These are phyloP conservation scores for Acyrthosiphon pisum DNA, from an alignment of 1,140 invertebrate species.

Conservation along the genomic window DNA sequence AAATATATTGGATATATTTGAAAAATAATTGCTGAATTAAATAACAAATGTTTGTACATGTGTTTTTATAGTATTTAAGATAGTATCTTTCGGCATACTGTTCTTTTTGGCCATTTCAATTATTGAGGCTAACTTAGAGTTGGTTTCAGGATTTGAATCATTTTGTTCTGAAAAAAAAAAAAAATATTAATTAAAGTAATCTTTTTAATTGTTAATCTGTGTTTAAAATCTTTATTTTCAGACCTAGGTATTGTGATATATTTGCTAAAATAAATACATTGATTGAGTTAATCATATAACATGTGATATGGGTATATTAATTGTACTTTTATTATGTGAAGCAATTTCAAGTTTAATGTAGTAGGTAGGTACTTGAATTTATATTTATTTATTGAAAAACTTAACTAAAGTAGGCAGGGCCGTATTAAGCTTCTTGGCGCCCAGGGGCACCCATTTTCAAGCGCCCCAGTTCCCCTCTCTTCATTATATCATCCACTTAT, in stretches of 20 bases:
- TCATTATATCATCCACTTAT: too few relatives aligned
- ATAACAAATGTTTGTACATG: not conserved
- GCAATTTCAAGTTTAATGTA: not conserved
- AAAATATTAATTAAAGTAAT: not conserved
- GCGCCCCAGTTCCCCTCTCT: too few relatives aligned
- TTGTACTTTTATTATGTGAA: not conserved
- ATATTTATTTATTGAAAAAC: not conserved
- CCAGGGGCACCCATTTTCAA: too few relatives aligned
- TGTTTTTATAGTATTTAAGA: conserved; percentile 68
- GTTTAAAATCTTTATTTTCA: not conserved
- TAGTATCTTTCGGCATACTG: conserved; percentile 69
- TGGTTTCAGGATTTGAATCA: conserved; percentile 66
- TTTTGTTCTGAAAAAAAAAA: conserved; percentile 35
- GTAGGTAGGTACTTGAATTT: not conserved
- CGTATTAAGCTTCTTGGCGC: too few relatives aligned
- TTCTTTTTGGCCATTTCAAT: conserved; percentile 69
- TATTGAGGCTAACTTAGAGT: conserved; percentile 66
- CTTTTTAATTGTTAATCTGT: too few relatives aligned
- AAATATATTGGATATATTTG: not conserved
- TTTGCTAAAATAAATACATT: not conserved
- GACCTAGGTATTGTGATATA: not conserved
- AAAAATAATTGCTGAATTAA: not conserved
- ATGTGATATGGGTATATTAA: not conserved
- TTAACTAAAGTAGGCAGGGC: not conserved
- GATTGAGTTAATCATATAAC: not conserved